These are phyloP conservation scores for Selene dorsalis DNA, from an alignment of 2,797 vertebrate genomes.

Conservation along the genomic window DNA sequence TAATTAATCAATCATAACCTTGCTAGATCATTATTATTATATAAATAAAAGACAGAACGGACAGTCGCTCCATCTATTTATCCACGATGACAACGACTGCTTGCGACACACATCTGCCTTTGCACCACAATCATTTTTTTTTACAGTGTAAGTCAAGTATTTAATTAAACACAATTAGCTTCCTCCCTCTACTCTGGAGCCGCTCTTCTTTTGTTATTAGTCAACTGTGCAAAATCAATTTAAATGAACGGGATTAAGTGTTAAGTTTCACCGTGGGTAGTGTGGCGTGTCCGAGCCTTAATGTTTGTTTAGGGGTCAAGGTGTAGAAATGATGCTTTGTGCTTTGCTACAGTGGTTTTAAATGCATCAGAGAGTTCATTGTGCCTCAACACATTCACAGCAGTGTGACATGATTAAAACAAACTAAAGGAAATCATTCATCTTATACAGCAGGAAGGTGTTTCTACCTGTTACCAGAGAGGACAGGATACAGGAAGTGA, in stretches of 20 bases:
- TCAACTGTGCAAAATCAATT: neutral
- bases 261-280: neutral
- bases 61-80: too few relatives aligned
- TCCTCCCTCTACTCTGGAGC: neutral
- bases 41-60: too few relatives aligned
- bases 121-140: too few relatives aligned
- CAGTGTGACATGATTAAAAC: neutral
- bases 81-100: too few relatives aligned
- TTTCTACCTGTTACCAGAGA: neutral
- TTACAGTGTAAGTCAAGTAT: neutral
- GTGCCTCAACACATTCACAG: constrained; percentile 1
- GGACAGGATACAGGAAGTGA: neutral
- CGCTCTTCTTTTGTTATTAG: neutral
- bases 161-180: neutral
- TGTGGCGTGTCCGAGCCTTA: neutral
- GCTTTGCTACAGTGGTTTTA: constrained; percentile 18
- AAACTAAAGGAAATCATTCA: neutral
- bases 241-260: neutral
- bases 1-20: neutral
- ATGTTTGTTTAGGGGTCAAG: constrained; percentile 9
- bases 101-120: neutral
- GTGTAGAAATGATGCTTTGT: neutral
- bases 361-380: constrained; percentile 11
- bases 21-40: too few relatives aligned
- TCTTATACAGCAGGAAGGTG: neutral